Conservation (phyloP, 2,888 invertebrate genomes). For the Thymelicus lineola region DNA sequence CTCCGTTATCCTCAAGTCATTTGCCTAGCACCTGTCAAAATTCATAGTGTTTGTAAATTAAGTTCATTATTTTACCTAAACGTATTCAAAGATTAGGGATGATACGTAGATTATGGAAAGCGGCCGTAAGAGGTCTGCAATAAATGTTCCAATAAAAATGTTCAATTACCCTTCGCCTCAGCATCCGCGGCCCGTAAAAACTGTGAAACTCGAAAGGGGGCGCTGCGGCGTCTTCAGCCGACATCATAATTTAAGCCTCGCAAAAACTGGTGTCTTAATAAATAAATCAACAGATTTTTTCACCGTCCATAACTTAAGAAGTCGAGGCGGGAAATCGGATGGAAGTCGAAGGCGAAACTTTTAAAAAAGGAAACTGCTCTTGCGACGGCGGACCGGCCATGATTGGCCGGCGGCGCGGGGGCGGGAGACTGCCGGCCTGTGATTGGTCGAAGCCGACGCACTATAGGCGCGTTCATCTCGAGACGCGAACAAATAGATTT, state of each 20-base stretch:
- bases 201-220: slow-evolving; percentile 57
- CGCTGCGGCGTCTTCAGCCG: slow-evolving; percentile 58
- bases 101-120: no score
- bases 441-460: slow-evolving; percentile 73
- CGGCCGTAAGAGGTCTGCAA: slow-evolving; percentile 16
- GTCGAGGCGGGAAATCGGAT: slow-evolving; percentile 82
- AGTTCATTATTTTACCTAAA: no score
- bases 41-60: no score
- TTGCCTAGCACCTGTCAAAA: no score
- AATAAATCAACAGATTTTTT: slow-evolving; percentile 80
- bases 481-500: slow-evolving; percentile 82
- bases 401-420: slow-evolving; percentile 74
- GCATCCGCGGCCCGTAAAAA: slow-evolving; percentile 55
- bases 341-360: slow-evolving; percentile 82
- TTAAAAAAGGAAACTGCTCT: slow-evolving; percentile 84
- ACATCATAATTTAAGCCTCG: slow-evolving; percentile 79
- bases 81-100: no score
- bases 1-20: no score
- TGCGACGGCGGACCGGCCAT: slow-evolving; percentile 64
- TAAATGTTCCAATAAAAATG: slow-evolving; percentile 62
- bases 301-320: slow-evolving; percentile 78
- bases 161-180: slow-evolving; percentile 52
- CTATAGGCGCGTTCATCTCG: slow-evolving; percentile 79
- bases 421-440: slow-evolving; percentile 69
- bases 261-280: slow-evolving; percentile 76